A percentile compares a stretch with the other conserved stretches of the same genome.
Evolutionary conservation across 2,113 vertebrate genomes (phyloP).

Genomic region (Vulpes lagopus): DNA sequence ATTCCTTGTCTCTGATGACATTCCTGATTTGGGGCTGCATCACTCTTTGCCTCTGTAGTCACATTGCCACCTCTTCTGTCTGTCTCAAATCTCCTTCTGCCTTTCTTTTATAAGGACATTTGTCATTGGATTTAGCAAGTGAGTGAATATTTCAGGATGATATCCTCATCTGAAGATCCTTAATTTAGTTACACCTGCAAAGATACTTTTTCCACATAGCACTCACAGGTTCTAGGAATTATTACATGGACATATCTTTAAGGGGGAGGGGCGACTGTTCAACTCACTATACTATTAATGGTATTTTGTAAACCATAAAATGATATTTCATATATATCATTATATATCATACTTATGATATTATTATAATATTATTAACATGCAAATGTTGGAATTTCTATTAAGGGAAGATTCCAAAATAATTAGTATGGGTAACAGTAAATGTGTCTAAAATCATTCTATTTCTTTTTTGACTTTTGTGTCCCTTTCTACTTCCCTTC

Average conservation of each 20-base stretch:
- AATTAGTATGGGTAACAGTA: not conserved
- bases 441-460: conserved; percentile 8
- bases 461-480: not conserved
- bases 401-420: conserved; percentile 2
- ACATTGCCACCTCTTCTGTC: not conserved
- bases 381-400: not conserved
- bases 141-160: not conserved
- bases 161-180: not conserved
- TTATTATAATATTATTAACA: not conserved
- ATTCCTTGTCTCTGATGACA: not conserved
- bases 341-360: not conserved
- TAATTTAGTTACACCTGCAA: not conserved
- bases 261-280: no score
- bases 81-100: not conserved
- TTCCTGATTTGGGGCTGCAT: not conserved
- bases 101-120: not conserved
- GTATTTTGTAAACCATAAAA: not conserved
- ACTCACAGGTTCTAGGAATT: not conserved
- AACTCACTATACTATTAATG: not conserved
- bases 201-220: not conserved
- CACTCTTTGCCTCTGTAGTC: not conserved
- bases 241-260: not conserved
- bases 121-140: not conserved
- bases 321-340: not conserved
- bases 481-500: not conserved